Evolutionary conservation across 2,113 vertebrate species (phyloP), one percentile per base, ranked within the genome.

Genomic region (Sebastes fasciatus): DNA sequence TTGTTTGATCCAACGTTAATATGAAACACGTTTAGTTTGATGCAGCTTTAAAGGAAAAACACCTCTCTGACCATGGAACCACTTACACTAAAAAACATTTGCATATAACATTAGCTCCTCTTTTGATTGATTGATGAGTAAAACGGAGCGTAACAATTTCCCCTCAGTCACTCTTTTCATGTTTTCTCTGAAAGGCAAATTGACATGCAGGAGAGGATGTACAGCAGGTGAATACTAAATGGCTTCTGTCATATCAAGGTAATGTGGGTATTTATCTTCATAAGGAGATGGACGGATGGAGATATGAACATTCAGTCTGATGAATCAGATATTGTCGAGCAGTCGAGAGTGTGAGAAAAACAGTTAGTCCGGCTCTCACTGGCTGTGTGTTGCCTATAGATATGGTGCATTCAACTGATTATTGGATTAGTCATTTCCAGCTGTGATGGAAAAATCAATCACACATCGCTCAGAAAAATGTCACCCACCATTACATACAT

Each of bases 361-460:
- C 52, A 71, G 60, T 67, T 48, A 45, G 7, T 21, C 45, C 46
- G 48, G 61, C 58, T 19, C 55, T 40, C n/a, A 60, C 69, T 68
- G 9, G 40, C 49, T 77, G 81, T 42, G 74, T 63, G 81, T 43
- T 72, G 51, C 58, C 77, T 80, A 85, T 83, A 65, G 61, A 84
- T 74, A 19, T 58, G 46, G 9, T 42, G 80, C 69, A 78, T 80
- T 84, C 52, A 67, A 13, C 60, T 80, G 80, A 89, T 88, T 86
- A 84, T 84, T 80, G 86, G 82, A 91, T 83, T 43, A 65, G 66
- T 85, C 67, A 69, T 92, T 91, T 88, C 67, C 58, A 89, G 21
- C 69, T n/a, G 4, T 82, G 74, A 84, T 86, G 86, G 88, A 87
- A 87, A 90, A 90, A 88, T 90, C 86, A 45, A 88, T 90, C 40